Percentiles rank a stretch among this genome's conserved stretches.
Evolutionary conservation across 64 coral and sea anemone species (phyloP).

Genomic region (Trachythela sp.): DNA sequence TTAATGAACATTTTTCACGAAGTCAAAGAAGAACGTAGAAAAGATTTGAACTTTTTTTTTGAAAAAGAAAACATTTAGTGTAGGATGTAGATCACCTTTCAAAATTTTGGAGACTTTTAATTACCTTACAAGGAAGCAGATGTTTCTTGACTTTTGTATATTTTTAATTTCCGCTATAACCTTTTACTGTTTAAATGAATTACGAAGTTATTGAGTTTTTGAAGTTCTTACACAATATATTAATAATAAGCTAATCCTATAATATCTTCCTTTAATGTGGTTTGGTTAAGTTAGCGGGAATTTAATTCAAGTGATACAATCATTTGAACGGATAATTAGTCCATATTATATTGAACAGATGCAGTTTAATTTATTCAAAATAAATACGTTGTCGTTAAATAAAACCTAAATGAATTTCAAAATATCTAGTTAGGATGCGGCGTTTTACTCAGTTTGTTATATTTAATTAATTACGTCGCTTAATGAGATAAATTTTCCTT

Average conservation of each 20-base stretch:
- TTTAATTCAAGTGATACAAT: background rate
- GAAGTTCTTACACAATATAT: slow-evolving; percentile 2
- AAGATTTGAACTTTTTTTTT: too few species aligned
- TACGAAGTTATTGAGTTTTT: slow-evolving; percentile 2
- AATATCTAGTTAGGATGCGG: background rate
- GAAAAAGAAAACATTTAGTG: too few species aligned
- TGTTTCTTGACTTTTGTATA: background rate
- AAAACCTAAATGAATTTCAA: background rate
- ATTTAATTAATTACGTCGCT: background rate
- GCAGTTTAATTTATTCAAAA: background rate
- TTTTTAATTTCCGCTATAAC: background rate
- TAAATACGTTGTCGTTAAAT: background rate
- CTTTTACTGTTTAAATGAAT: background rate
- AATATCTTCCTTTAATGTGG: background rate
- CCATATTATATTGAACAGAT: background rate
- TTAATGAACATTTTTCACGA: too few species aligned
- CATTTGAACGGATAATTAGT: background rate
- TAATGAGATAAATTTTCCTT: too few species aligned
- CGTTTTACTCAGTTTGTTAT: background rate
- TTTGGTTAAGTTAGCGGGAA: background rate
- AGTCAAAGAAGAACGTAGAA: too few species aligned
- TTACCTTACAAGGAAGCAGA: background rate
- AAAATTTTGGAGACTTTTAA: background rate
- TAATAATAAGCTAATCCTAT: background rate
- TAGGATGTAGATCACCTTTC: background rate